phyloP scores from a whole-genome alignment of 2,113 vertebrate genomes.

The Albula glossodonta region DNA sequence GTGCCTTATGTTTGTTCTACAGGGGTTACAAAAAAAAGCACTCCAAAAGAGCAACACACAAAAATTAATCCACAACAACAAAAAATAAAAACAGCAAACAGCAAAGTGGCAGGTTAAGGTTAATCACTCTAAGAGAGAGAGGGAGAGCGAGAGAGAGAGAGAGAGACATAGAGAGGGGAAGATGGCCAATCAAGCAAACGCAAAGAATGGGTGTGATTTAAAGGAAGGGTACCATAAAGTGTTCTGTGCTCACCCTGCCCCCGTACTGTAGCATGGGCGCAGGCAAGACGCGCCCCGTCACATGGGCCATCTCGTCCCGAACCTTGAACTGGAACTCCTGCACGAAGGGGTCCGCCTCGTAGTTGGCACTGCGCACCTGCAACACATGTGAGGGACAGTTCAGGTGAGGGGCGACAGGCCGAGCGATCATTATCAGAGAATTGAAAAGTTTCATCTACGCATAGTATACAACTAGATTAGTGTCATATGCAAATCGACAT shows the following conservation, averaged over 20 bases:
- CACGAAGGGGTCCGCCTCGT: constrained; percentile 94
- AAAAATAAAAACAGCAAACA: constrained; percentile 37
- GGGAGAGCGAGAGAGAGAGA: not conserved
- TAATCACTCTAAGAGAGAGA: constrained; percentile 50
- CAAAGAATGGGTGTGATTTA: constrained; percentile 64
- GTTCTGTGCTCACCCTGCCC: constrained; percentile 91
- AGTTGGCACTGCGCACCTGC: constrained; percentile 97
- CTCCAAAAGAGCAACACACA: not conserved
- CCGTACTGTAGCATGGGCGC: constrained; percentile 98
- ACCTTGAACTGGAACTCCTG: constrained; percentile 98
- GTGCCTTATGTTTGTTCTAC: not conserved
- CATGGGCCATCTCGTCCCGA: constrained; percentile 97
- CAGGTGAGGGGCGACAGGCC: too few species aligned
- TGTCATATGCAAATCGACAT: too few species aligned
- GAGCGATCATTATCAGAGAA: too few species aligned
- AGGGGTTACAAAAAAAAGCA: not conserved
- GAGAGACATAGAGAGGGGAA: not conserved
- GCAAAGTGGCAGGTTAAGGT: constrained; percentile 48
- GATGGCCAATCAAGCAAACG: not conserved
- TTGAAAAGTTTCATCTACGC: too few species aligned
- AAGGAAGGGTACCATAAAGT: constrained; percentile 81
- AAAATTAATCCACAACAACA: constrained; percentile 23
- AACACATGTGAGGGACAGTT: too few species aligned
- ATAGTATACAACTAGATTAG: too few species aligned
- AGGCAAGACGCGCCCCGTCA: constrained; percentile 95